Conservation (phyloP, 2,888 invertebrate genomes). For the Rhodophaea formosa region DNA sequence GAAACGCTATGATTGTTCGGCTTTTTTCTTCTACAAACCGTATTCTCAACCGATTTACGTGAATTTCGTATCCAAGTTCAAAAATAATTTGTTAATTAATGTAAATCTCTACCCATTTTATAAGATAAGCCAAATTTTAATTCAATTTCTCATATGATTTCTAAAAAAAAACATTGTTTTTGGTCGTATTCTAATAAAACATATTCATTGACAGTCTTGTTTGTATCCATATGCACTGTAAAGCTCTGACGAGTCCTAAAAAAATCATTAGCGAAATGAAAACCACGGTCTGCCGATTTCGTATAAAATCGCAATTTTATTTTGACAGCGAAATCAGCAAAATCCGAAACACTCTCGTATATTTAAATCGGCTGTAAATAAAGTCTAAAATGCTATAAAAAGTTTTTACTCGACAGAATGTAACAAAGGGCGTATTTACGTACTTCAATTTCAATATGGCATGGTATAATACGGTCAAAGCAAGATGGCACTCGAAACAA, state of each 20-base stretch:
- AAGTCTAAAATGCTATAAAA: constrained; percentile 27
- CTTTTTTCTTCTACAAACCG: too few species aligned
- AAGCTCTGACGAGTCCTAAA: constrained; percentile 21
- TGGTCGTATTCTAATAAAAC: too few species aligned
- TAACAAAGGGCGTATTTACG: constrained; percentile 41
- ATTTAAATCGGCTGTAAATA: constrained; percentile 23
- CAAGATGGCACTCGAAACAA: constrained; percentile 62
- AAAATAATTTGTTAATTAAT: too few species aligned
- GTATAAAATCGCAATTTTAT: constrained; percentile 41
- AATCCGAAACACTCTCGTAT: constrained; percentile 20
- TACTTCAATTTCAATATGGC: constrained; percentile 69
- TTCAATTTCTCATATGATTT: too few species aligned
- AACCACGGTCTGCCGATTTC: constrained; percentile 43
- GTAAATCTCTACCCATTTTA: too few species aligned
- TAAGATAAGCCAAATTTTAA: too few species aligned
- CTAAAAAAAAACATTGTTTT: too few species aligned
- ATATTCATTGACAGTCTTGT: background rate
- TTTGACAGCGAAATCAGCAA: constrained; percentile 26
- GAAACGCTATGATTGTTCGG: too few species aligned
- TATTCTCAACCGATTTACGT: too few species aligned
- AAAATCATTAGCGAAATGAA: constrained; percentile 50
- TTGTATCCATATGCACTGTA: background rate
- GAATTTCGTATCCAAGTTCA: too few species aligned
- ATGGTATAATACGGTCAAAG: constrained; percentile 73
- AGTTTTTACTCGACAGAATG: constrained; percentile 28